These are phyloP conservation scores for Melanchra persicariae DNA, from an alignment of 2,888 invertebrate species.

Conservation along the genomic window DNA sequence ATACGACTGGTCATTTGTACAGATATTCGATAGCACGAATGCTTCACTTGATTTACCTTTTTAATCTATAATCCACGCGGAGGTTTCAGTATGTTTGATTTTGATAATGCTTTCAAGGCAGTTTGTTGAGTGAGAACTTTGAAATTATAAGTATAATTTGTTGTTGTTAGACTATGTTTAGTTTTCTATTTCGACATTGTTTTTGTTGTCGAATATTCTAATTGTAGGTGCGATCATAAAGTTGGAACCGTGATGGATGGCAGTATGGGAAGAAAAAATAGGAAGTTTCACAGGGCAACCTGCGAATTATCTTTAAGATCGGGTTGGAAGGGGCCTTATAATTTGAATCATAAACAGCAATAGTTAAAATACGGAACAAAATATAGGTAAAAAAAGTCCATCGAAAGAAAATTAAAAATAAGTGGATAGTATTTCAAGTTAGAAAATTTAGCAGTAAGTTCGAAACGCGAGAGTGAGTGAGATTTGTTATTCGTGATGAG, in stretches of 20 bases:
- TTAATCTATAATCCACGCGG: constrained; percentile 13
- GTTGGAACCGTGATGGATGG: constrained; percentile 37
- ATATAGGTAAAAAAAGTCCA: constrained; percentile 69
- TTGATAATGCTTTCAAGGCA: constrained; percentile 37
- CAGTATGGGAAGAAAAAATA: background rate
- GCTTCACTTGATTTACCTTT: constrained; percentile 48
- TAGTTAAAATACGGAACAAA: constrained; percentile 73
- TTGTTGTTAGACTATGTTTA: constrained; percentile 64
- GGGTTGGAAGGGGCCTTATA: constrained; percentile 84
- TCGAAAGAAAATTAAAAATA: constrained; percentile 67
- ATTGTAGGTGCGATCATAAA: constrained; percentile 67
- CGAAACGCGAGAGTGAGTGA: constrained; percentile 71
- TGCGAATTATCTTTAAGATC: constrained; percentile 65
- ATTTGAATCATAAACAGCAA: constrained; percentile 75
- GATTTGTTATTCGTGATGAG: constrained; percentile 77
- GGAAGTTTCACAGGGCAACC: constrained; percentile 38
- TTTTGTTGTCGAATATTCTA: constrained; percentile 70
- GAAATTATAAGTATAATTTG: constrained; percentile 64
- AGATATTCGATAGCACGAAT: constrained; percentile 54
- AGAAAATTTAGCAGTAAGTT: constrained; percentile 73
- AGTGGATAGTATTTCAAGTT: constrained; percentile 73
- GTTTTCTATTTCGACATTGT: constrained; percentile 66
- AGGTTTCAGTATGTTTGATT: constrained; percentile 33
- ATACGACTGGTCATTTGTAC: constrained; percentile 67
- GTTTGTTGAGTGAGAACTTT: constrained; percentile 55